Evolutionary conservation across 2,888 invertebrate species (phyloP).

Genomic region (Pseudococcus jackbeardsleyi): DNA sequence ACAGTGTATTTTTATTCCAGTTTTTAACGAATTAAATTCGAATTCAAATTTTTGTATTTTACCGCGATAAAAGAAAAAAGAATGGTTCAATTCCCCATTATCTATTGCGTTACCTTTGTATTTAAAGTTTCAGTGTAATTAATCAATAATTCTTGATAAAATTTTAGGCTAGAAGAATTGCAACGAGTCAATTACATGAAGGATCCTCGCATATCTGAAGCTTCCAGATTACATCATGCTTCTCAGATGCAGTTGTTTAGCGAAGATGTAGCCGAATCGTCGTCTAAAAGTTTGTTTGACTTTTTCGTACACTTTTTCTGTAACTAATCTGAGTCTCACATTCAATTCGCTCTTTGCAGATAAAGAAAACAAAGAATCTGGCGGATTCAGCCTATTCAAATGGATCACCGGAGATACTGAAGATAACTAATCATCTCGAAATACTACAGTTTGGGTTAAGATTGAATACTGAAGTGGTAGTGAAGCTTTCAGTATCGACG

Average conservation of each 20-base stretch:
- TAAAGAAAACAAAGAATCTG: constrained; percentile 33
- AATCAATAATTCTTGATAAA: too few species aligned
- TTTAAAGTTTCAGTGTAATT: too few species aligned
- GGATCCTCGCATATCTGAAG: constrained; percentile 61
- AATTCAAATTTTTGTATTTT: too few species aligned
- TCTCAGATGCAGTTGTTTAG: constrained; percentile 57
- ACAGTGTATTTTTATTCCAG: too few species aligned
- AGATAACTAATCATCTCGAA: not conserved
- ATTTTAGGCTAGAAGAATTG: constrained; percentile 36
- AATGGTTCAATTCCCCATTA: too few species aligned
- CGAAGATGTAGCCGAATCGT: constrained; percentile 6
- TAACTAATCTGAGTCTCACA: not conserved
- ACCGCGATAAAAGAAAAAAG: too few species aligned
- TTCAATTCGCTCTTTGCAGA: constrained; percentile 30
- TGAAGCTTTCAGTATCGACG: not conserved
- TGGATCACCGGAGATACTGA: constrained; percentile 60
- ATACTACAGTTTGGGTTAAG: not conserved
- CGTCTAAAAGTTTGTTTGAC: not conserved
- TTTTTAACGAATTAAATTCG: too few species aligned
- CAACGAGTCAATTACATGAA: constrained; percentile 60
- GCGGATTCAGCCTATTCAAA: constrained; percentile 58
- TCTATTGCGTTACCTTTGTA: too few species aligned
- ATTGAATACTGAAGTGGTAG: not conserved
- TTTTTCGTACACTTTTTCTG: too few species aligned
- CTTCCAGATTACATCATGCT: constrained; percentile 53